Percentiles rank a stretch among this genome's conserved stretches.
These are phyloP conservation scores for Euzophera pinguis DNA, from an alignment of 2,888 invertebrate genomes.

Conservation along the genomic window DNA sequence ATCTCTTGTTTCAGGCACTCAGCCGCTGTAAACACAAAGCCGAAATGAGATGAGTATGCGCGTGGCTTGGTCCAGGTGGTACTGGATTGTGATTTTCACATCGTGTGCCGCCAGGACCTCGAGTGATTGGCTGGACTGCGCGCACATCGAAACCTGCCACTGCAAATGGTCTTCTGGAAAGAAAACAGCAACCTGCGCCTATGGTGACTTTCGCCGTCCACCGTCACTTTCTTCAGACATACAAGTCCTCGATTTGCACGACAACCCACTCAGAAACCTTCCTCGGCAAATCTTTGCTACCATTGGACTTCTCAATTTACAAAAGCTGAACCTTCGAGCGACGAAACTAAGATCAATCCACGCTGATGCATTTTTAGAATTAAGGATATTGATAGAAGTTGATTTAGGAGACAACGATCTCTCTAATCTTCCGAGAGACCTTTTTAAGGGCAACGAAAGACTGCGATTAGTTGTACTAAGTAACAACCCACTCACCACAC, in stretches of 20 bases:
- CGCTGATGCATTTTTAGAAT: constrained; percentile 90
- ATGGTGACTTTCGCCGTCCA: constrained; percentile 88
- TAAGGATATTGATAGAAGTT: constrained; percentile 91
- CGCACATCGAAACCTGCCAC: constrained; percentile 88
- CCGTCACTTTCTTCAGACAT: constrained; percentile 81
- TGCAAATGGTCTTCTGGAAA: constrained; percentile 97
- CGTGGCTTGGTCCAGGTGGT: constrained; percentile 77
- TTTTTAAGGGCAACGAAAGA: constrained; percentile 91
- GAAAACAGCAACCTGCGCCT: constrained; percentile 91
- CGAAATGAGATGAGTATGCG: constrained; percentile 80
- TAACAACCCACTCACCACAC: constrained; percentile 88
- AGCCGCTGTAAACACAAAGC: constrained; percentile 70
- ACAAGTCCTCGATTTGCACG: constrained; percentile 88
- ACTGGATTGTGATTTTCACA: constrained; percentile 75
- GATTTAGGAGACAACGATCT: constrained; percentile 92
- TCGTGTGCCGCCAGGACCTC: constrained; percentile 73
- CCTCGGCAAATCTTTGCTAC: constrained; percentile 89
- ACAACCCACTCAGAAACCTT: constrained; percentile 87
- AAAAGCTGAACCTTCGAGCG: constrained; percentile 88
- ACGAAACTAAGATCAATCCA: constrained; percentile 88
- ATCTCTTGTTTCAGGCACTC: constrained; percentile 72
- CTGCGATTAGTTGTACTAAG: constrained; percentile 87
- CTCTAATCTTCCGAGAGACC: constrained; percentile 85
- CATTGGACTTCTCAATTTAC: constrained; percentile 89
- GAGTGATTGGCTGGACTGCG: constrained; percentile 93